These are phyloP conservation scores for Incurvaria masculella DNA, from an alignment of 2,888 invertebrate species.

Conservation along the genomic window DNA sequence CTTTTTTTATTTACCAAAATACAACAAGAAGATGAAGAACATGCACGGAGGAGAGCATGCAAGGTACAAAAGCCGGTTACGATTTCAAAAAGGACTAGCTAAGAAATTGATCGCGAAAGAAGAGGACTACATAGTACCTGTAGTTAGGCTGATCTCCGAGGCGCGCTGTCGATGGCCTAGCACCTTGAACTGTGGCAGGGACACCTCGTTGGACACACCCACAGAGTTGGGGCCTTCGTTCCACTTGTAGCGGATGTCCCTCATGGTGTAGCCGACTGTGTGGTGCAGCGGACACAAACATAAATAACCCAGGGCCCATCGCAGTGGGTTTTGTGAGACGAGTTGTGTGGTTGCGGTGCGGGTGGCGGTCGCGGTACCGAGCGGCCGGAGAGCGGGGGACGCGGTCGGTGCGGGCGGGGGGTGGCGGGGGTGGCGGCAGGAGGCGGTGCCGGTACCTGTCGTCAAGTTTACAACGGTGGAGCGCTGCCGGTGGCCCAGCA, in stretches of 20 bases:
- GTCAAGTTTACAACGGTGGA: constrained; percentile 91
- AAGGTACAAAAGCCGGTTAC: neutral
- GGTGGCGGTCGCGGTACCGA: constrained; percentile 46
- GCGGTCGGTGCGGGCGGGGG: constrained; percentile 48
- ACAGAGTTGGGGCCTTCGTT: constrained; percentile 94
- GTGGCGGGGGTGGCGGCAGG: constrained; percentile 2
- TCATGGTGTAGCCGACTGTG: constrained; percentile 97
- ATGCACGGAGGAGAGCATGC: too few species aligned
- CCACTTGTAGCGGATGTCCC: constrained; percentile 97
- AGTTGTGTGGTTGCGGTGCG: constrained; percentile 46
- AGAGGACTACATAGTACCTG: constrained; percentile 67
- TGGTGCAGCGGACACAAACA: constrained; percentile 46
- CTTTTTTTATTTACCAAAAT: too few species aligned
- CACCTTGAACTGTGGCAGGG: constrained; percentile 97
- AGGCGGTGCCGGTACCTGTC: constrained; percentile 73
- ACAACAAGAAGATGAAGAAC: too few species aligned
- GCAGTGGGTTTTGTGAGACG: constrained; percentile 53
- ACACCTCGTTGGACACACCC: constrained; percentile 93
- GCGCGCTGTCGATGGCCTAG: constrained; percentile 94
- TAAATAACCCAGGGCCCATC: constrained; percentile 55
- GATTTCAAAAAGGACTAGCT: neutral
- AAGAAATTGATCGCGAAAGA: neutral
- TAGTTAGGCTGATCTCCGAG: constrained; percentile 94
- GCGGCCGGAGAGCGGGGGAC: constrained; percentile 48
- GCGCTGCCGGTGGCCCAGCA: constrained; percentile 93